These are phyloP conservation scores for Cryptomyrus ogoouensis DNA, from an alignment of 2,113 vertebrate species.

Conservation along the genomic window DNA sequence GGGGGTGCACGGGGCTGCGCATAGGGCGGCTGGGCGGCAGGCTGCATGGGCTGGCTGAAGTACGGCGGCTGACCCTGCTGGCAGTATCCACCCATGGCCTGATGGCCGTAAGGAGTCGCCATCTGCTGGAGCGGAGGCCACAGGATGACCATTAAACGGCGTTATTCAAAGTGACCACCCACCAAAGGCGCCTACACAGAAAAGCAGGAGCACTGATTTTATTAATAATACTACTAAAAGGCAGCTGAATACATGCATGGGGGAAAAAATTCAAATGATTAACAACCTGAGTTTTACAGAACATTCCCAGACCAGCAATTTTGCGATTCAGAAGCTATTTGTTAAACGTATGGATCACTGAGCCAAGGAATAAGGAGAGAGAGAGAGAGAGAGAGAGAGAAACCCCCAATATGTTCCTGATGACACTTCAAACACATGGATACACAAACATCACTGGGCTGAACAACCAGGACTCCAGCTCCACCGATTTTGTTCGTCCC, in stretches of 20 bases:
- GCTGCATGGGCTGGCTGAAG: conserved; percentile 85
- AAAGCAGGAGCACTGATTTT: not conserved
- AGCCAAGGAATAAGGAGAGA: not conserved
- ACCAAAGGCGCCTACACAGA: not conserved
- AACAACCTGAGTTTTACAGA: not conserved
- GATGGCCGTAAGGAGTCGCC: conserved; percentile 83
- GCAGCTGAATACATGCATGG: not conserved
- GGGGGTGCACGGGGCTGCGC: conserved; percentile 76
- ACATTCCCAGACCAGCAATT: not conserved
- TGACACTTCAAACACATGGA: not conserved
- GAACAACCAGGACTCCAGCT: not conserved
- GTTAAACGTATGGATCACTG: not conserved
- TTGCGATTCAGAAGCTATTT: not conserved
- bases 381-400: not conserved
- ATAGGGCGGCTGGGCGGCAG: conserved; percentile 74
- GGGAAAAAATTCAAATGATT: not conserved
- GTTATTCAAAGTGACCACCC: not conserved
- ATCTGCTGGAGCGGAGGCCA: conserved; percentile 68
- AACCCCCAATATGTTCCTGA: not conserved
- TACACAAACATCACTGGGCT: not conserved
- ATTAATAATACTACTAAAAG: not conserved
- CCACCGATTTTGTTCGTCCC: not conserved
- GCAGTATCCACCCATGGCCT: conserved; percentile 76
- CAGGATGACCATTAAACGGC: not conserved
- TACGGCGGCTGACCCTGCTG: conserved; percentile 84